Conservation (phyloP, 2,797 vertebrate genomes). For the Danio choprae region DNA sequence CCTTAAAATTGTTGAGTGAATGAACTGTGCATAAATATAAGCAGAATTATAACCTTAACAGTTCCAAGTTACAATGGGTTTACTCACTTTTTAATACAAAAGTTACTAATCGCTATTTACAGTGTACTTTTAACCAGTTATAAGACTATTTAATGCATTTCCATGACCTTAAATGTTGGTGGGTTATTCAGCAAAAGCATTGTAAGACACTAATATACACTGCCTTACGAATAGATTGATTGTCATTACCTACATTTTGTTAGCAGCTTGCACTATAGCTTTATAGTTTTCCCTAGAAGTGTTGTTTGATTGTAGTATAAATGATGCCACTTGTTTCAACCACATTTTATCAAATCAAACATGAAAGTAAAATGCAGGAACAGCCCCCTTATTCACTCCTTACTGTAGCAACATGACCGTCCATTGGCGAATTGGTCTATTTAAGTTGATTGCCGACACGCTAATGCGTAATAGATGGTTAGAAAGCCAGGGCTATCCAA, state of each 20-base stretch:
- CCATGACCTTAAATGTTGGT: not conserved
- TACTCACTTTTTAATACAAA: no score
- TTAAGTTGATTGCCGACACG: conserved; percentile 51
- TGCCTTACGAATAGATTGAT: conserved; percentile 7
- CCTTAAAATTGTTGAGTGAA: no score
- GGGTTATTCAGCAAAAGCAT: not conserved
- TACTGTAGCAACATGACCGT: conserved; percentile 15
- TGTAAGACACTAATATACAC: conserved; percentile 14
- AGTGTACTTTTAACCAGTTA: no score
- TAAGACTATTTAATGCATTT: conserved; percentile 10
- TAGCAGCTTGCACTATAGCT: not conserved
- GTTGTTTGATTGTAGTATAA: not conserved
- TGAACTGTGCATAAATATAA: no score
- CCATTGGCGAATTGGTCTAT: conserved; percentile 15
- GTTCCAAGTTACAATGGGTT: no score
- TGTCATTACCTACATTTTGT: not conserved
- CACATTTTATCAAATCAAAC: not conserved
- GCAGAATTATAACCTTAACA: no score
- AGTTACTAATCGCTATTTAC: no score
- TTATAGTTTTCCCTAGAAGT: not conserved
- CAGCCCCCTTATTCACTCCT: not conserved
- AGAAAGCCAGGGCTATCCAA: conserved; percentile 46
- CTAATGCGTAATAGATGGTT: conserved; percentile 55
- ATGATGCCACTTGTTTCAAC: not conserved
- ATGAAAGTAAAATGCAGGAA: conserved; percentile 17